These are phyloP conservation scores for Hemichromis elongatus DNA, from an alignment of 2,113 vertebrate genomes.

Conservation along the genomic window DNA sequence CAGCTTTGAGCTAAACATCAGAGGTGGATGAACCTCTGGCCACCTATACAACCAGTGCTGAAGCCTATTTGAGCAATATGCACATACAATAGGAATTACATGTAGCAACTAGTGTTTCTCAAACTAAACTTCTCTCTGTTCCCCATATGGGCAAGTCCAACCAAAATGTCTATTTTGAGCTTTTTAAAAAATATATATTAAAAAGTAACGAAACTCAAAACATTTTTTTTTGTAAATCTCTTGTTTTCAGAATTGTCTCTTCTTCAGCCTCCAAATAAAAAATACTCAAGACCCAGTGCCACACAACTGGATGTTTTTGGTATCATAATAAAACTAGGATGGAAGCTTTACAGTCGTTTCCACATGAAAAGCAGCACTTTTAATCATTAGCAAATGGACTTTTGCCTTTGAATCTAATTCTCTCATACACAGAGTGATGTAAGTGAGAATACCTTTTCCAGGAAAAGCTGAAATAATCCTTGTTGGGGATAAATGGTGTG, in stretches of 20 bases:
- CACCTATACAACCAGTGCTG: background rate
- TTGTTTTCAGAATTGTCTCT: background rate
- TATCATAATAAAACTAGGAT: background rate
- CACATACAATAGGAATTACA: background rate
- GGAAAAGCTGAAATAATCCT: conserved; percentile 4
- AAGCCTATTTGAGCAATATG: background rate
- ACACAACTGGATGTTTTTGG: rapidly evolving
- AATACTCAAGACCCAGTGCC: background rate
- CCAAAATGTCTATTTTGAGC: background rate
- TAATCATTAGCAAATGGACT: background rate
- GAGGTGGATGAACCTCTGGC: background rate
- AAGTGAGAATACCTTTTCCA: background rate
- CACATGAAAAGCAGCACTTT: background rate
- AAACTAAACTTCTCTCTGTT: background rate
- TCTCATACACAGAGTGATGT: background rate
- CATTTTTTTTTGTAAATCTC: rapidly evolving
- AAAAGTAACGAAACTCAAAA: too few relatives aligned
- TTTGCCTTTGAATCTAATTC: background rate
- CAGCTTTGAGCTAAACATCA: background rate
- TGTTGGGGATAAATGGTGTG: background rate
- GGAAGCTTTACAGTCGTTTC: background rate
- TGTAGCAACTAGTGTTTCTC: background rate
- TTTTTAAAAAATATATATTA: too few relatives aligned
- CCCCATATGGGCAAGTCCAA: background rate
- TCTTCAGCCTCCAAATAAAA: background rate